These are phyloP conservation scores for Tragulus kanchil DNA, from an alignment of 2,113 vertebrate species.

Conservation along the genomic window DNA sequence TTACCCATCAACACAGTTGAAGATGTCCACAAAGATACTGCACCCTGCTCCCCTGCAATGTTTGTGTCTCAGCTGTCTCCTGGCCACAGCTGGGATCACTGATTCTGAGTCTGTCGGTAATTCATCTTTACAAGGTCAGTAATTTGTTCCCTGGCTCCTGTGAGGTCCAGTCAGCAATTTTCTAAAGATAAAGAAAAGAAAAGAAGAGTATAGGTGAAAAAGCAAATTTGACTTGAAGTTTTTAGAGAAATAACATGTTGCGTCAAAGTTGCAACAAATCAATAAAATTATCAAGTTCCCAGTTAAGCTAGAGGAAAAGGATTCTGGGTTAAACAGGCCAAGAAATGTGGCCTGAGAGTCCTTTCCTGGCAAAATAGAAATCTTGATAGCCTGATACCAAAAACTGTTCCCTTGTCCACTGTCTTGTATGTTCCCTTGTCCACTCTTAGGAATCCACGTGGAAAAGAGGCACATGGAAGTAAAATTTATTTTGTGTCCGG, in stretches of 20 bases:
- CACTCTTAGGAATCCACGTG: not conserved
- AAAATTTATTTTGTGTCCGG: not conserved
- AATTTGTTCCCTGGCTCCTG: not conserved
- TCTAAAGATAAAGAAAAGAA: not conserved
- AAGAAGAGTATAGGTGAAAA: not conserved
- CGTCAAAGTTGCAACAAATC: not conserved
- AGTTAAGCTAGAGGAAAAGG: not conserved
- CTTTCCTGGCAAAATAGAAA: not conserved
- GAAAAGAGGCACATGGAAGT: not conserved
- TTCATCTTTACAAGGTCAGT: not conserved
- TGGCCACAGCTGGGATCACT: rapidly evolving
- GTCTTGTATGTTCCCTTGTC: not conserved
- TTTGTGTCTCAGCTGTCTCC: not conserved
- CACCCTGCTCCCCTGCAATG: not conserved
- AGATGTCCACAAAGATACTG: not conserved
- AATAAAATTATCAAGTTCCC: not conserved
- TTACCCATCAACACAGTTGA: not conserved
- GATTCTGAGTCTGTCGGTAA: not conserved
- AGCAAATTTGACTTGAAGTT: not conserved
- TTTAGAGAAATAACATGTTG: not conserved
- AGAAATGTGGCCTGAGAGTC: not conserved
- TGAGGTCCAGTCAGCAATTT: not conserved
- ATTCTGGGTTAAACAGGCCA: not conserved
- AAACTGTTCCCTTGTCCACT: not conserved
- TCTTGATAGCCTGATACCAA: not conserved